phyloP scores from a whole-genome alignment of 1,140 invertebrate species.

The Drosophila navojoa region DNA sequence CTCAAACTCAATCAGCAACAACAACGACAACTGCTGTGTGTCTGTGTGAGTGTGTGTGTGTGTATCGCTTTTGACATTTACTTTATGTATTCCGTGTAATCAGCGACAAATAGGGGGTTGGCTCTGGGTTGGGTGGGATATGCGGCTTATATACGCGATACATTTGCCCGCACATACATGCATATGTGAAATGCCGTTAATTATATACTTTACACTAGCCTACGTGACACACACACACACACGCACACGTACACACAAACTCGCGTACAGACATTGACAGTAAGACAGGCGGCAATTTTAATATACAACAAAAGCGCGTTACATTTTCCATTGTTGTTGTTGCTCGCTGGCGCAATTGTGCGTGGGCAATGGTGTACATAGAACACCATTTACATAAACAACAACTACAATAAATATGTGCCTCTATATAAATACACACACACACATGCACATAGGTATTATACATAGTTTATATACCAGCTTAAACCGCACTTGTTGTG shows the following conservation, averaged over 20 bases:
- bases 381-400: constrained; percentile 63
- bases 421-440: constrained; percentile 35
- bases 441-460: constrained; percentile 7
- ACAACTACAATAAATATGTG: constrained; percentile 51
- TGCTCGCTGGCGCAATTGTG: constrained; percentile 49
- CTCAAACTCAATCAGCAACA: constrained; percentile 76
- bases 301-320: constrained; percentile 79
- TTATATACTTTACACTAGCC: constrained; percentile 75
- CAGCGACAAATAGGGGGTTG: constrained; percentile 39
- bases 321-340: constrained; percentile 49
- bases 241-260: constrained; percentile 18
- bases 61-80: constrained; percentile 78
- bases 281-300: constrained; percentile 70
- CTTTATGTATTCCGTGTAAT: constrained; percentile 79
- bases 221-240: constrained; percentile 36
- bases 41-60: constrained; percentile 46
- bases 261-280: constrained; percentile 24
- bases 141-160: constrained; percentile 62
- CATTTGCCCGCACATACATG: constrained; percentile 28
- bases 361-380: constrained; percentile 58
- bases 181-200: constrained; percentile 70
- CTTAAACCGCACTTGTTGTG: constrained; percentile 64
- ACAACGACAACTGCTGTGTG: constrained; percentile 21
- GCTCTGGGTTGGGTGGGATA: constrained; percentile 2
- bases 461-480: constrained; percentile 38